Base-by-base conservation (phyloP, 2,888 invertebrate species). In the Eudasyphora cyanicolor region DNA sequence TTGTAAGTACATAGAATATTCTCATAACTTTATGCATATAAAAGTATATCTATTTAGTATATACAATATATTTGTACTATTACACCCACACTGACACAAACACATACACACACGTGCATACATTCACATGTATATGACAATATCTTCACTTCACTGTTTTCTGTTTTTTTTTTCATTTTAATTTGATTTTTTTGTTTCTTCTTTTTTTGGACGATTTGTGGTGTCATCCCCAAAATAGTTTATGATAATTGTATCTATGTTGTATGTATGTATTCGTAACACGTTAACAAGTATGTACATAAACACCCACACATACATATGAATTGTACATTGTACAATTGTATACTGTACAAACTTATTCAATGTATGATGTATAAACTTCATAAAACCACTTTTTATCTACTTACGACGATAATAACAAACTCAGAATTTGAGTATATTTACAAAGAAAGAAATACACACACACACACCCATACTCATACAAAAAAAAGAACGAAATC, bases 191-290 rank as follows among this genome's bases (percentile, higher is more conserved):
- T 21, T 27, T 57, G n/a, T 57, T 27, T 57, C 8, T 21, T 12
- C 12, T 19, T 19, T 21, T 49, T 49, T 17, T 19, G 45, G 3
- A 38, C 42, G 24, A 62, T 73, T 73, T 54, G 38, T 35, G 57
- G 57, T 24, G 27, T 57, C 57, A 8, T 19, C 57, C 57, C 57
- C 4, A 2, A 24, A 10, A 24, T 57, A 57, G 57, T 57, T 57
- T 57, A 57, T 57, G 57, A 19, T 27, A 57, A 57, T 24, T 57
- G 57, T 57, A 24, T 57, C 57, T 57, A 24, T 45, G 45, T n/a
- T n/a, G n/a, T 45, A 45, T 57, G 24, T 57, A 57, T 27, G 57
- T 57, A 57, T 57, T 57, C 27, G 57, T 57, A 57, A 57, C n/a
- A n/a, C 27, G 57, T 14, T 57, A 57, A 14, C 57, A 57, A 57